Evolutionary conservation across 1,140 invertebrate species (phyloP), one percentile per base, ranked within the genome.

Genomic region (Drosophila cardini): DNA sequence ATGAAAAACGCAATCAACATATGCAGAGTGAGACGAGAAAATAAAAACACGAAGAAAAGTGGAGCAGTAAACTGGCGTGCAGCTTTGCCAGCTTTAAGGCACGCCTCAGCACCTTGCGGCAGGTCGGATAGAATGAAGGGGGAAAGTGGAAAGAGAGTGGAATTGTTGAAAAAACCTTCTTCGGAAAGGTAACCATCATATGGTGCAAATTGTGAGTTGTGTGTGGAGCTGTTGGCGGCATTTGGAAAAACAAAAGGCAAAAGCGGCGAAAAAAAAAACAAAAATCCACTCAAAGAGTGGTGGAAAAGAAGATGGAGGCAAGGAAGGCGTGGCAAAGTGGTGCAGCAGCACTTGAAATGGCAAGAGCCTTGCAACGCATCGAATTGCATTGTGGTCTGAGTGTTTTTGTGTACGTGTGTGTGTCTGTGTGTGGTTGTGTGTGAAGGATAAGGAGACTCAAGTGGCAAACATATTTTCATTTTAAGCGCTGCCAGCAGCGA

Each of bases 391-490:
- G 67, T 60, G 38, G 26, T 16, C 32, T 34, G 34, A 26, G 26
- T 11, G n/a, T 38, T 46, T 50, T n/a, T 63, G 53, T 42, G 36
- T 57, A n/a, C 45, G 21, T 38, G n/a, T 5, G 15, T 10, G 18
- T 38, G 13, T 45, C 45, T 52, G n/a, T 62, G 48, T 34, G 48
- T 52, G n/a, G 58, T 45, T 34, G 48, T 43, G 38, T 53, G 21
- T 43, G 46, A 36, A 58, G 57, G 50, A 48, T 57, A 67, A 48
- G 34, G 60, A 55, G 78, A 63, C 65, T 68, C 50, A 45, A 65
- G 57, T 67, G 46, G 83, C 83, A 86, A 86, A 86, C 83, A 86
- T 87, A 86, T 86, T 87, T 86, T 71, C 76, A 80, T 79, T 82
- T 83, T 43, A 79, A 86, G 75, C 65, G 72, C 56, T 71, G 78